These are phyloP conservation scores for Micromesistius poutassou DNA, from an alignment of 2,797 vertebrate genomes.

Conservation along the genomic window DNA sequence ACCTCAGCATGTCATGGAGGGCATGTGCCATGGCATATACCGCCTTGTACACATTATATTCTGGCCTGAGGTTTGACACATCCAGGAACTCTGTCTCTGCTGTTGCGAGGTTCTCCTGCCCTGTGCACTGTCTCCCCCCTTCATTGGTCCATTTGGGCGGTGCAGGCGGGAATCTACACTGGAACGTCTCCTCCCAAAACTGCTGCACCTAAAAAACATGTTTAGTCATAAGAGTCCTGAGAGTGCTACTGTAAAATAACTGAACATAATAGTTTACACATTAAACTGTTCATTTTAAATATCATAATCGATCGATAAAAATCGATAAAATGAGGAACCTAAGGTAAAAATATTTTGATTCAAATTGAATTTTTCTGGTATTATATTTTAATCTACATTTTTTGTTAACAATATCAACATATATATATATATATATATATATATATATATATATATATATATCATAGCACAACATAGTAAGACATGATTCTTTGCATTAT, in stretches of 20 bases:
- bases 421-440: too few species aligned
- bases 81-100: slow-evolving; percentile 51
- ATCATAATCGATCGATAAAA: too few species aligned
- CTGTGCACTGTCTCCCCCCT: slow-evolving; percentile 48
- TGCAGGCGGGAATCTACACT: slow-evolving; percentile 50
- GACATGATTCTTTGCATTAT: not conserved
- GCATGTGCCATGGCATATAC: slow-evolving; percentile 70
- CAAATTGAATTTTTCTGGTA: too few species aligned
- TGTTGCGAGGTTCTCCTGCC: slow-evolving; percentile 41
- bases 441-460: too few species aligned
- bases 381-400: not conserved
- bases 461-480: not conserved
- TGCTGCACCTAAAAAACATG: slow-evolving; percentile 39
- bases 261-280: too few species aligned
- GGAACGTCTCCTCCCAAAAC: slow-evolving; percentile 64
- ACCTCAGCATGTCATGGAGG: slow-evolving; percentile 55
- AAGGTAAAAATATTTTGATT: too few species aligned
- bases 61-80: slow-evolving; percentile 54
- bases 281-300: too few species aligned
- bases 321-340: too few species aligned
- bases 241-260: not conserved
- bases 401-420: not conserved
- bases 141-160: not conserved
- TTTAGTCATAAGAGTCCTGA: not conserved
- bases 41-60: slow-evolving; percentile 65